Conservation (phyloP, 2,113 vertebrate species). For the Megaleporinus macrocephalus region DNA sequence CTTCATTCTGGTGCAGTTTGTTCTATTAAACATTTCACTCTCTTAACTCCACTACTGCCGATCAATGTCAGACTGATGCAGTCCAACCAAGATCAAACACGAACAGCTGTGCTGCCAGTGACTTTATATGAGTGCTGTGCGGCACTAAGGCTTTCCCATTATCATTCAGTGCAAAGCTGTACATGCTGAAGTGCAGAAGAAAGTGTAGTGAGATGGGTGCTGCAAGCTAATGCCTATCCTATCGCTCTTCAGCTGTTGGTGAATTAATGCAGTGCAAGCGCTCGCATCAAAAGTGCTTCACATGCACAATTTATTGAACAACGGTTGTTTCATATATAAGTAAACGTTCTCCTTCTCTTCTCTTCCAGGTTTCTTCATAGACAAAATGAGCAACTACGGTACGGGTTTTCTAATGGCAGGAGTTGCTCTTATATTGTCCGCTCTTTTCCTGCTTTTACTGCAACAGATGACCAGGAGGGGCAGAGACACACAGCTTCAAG, state of each 20-base stretch:
- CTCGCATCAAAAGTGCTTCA: background rate
- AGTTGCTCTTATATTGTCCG: slow-evolving; percentile 64
- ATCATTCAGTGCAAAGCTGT: slow-evolving; percentile 12
- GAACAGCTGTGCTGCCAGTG: background rate
- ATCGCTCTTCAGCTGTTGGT: background rate
- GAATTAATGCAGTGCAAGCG: background rate
- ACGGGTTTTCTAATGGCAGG: slow-evolving; percentile 68
- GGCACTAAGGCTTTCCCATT: slow-evolving; percentile 7
- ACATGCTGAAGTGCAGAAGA: background rate
- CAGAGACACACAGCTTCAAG: slow-evolving; percentile 1
- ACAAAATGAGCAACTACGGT: slow-evolving; percentile 67
- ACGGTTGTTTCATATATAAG: background rate
- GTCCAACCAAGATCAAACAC: slow-evolving; percentile 6
- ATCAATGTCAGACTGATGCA: slow-evolving; percentile 8
- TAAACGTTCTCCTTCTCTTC: background rate
- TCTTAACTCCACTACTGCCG: background rate
- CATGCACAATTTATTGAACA: background rate
- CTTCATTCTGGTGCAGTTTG: slow-evolving; percentile 18
- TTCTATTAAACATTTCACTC: slow-evolving; percentile 6
- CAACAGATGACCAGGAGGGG: slow-evolving; percentile 57
- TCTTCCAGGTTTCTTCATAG: slow-evolving; percentile 69
- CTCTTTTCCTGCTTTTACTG: slow-evolving; percentile 67
- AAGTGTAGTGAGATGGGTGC: background rate
- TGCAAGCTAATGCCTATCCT: slow-evolving; percentile 13
- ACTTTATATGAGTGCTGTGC: background rate